phyloP scores from a whole-genome alignment of 2,888 invertebrate species.

The Cecidostiba fungosa region DNA sequence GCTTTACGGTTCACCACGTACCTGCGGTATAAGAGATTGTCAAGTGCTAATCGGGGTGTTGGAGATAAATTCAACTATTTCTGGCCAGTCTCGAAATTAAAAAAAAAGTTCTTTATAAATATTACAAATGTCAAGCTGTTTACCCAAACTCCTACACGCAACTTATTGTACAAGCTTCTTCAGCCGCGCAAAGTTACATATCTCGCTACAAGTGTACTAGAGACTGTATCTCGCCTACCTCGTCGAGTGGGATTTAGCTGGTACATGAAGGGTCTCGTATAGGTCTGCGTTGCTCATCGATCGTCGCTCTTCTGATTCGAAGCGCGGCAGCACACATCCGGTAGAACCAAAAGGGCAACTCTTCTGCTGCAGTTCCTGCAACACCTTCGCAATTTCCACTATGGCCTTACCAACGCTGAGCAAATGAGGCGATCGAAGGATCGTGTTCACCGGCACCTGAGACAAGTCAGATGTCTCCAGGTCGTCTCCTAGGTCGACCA shows the following conservation, averaged over 20 bases:
- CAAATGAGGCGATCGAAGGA: constrained; percentile 74
- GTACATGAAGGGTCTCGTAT: constrained; percentile 72
- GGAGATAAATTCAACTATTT: neutral
- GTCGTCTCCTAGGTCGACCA: constrained; percentile 40
- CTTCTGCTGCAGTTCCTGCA: constrained; percentile 68
- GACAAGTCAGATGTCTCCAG: constrained; percentile 67
- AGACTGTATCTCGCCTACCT: constrained; percentile 65
- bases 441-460: constrained; percentile 65
- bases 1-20: constrained; percentile 60
- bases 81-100: neutral
- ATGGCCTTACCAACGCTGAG: constrained; percentile 75
- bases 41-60: neutral
- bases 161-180: neutral
- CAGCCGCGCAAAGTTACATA: neutral
- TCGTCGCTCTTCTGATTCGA: constrained; percentile 65
- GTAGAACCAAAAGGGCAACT: constrained; percentile 44
- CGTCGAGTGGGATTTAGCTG: constrained; percentile 70
- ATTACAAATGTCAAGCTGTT: too few relatives aligned
- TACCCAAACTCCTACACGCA: neutral
- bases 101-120: too few relatives aligned
- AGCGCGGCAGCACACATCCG: constrained; percentile 69
- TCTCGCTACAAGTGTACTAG: neutral
- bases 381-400: constrained; percentile 69
- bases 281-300: constrained; percentile 71
- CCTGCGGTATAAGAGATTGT: constrained; percentile 18